Base-by-base conservation (phyloP, 2,797 vertebrate species). In the Urocyon cinereoargenteus region DNA sequence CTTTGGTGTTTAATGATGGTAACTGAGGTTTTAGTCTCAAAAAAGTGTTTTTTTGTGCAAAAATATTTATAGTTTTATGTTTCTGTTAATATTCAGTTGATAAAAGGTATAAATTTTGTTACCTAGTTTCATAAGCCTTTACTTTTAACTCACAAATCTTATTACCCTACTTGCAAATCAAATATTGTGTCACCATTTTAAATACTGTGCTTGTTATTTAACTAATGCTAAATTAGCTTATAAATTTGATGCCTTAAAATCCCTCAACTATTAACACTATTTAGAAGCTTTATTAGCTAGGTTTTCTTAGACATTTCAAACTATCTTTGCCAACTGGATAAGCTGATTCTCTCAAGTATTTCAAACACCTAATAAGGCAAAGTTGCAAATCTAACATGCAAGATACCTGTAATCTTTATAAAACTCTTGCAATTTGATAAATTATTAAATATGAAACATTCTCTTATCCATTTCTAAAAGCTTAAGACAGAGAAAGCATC, bases 161-260 rank as follows among this genome's bases (percentile, higher is more conserved):
- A 4, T 79, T 88, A 55, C 19, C 92, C 34, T 77, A 72, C 66
- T 95, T 87, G 22, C 6, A 91, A 95, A 91, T 77, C 28, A 91
- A 87, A 94, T 75, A 92, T 49, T 78, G 72, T 75, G 21, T 81
- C 91, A 83, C 6, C 85, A 83, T 86, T 94, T 81, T 72, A 91
- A 95, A 87, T 62, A 95, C 49, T 96, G 95, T 40, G 68, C 68
- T 86, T 96, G 6, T 75, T 95, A 89, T 84, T 96, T 96, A 90
- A 94, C 85, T 87, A 96, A 91, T 86, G 51, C 70, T 83, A n/a
- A 64, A 64, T 96, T 97, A 97, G 13, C n/a, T 84, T 94, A 57
- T 68, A 93, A 59, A 84, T 86, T 77, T 87, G 40, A 90, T 83
- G 53, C 61, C 79, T 81, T 91, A 91, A 91, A 94, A 75, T 95